phyloP scores from a whole-genome alignment of 2,797 vertebrate genomes.

The Todus mexicanus region DNA sequence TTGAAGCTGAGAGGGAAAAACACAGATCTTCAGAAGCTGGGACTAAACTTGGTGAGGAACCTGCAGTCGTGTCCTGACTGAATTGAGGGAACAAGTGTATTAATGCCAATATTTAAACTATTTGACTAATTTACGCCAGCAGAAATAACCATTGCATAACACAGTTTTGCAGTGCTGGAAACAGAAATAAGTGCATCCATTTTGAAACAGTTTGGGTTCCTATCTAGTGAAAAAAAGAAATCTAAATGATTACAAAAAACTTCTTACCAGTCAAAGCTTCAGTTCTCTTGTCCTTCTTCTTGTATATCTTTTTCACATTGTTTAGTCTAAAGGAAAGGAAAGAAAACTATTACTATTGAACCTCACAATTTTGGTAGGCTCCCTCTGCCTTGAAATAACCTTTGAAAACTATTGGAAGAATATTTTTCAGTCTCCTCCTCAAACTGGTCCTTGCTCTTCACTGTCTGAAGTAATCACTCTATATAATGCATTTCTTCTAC shows the following conservation, averaged over 20 bases:
- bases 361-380: background rate
- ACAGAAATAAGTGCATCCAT: background rate
- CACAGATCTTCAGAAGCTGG: background rate
- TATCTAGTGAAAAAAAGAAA: background rate
- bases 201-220: background rate
- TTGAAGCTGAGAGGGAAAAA: background rate
- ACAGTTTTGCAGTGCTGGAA: background rate
- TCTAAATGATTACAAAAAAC: background rate
- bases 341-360: background rate
- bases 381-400: background rate
- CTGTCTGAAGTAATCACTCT: background rate
- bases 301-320: slow-evolving; percentile 85
- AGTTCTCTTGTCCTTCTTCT: slow-evolving; percentile 75
- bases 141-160: background rate
- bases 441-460: background rate
- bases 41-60: background rate
- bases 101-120: background rate
- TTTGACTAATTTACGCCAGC: background rate
- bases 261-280: slow-evolving; percentile 87
- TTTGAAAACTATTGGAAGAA: background rate
- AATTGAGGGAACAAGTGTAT: background rate
- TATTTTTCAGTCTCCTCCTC: background rate
- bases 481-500: fast-evolving
- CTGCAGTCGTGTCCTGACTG: background rate
- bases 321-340: slow-evolving; percentile 76